Percentiles rank a stretch among this genome's conserved stretches.
Conservation (phyloP, 2,888 invertebrate species). For the Leptodirus hochenwartii region DNA sequence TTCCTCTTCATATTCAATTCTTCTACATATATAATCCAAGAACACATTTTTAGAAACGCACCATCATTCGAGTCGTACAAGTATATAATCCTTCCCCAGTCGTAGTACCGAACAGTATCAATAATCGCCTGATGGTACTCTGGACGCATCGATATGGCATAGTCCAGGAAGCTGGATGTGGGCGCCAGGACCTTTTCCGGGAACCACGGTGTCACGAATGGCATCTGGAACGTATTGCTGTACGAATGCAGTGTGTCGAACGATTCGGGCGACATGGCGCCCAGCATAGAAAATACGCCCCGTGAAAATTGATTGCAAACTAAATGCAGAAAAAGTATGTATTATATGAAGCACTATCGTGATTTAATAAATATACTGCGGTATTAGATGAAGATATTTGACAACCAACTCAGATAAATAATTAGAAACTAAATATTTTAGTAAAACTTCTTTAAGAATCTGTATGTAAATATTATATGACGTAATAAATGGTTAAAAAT, state of each 20-base stretch:
- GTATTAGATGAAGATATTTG: no score
- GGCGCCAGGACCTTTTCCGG: slow-evolving; percentile 83
- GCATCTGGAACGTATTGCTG: slow-evolving; percentile 90
- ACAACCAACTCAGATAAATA: no score
- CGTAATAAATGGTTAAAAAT: no score
- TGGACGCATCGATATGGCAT: slow-evolving; percentile 85
- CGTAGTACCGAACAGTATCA: slow-evolving; percentile 83
- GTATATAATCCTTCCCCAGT: slow-evolving; percentile 78
- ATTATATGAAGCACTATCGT: no score
- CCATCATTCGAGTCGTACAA: slow-evolving; percentile 84
- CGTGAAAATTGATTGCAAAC: slow-evolving; percentile 82
- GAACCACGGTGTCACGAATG: slow-evolving; percentile 86
- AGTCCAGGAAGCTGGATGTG: slow-evolving; percentile 75
- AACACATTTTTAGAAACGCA: slow-evolving; percentile 34
- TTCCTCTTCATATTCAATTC: no score
- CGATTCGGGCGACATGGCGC: slow-evolving; percentile 83
- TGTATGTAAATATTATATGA: no score
- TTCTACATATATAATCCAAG: no score
- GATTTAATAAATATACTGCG: neutral
- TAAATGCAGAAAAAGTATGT: no score
- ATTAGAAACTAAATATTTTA: no score
- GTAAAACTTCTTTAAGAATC: no score
- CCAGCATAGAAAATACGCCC: slow-evolving; percentile 79
- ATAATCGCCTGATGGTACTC: slow-evolving; percentile 91
- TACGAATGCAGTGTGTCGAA: slow-evolving; percentile 88